Base-by-base conservation (phyloP, 2,888 invertebrate genomes). In the Eupithecia subfuscata region DNA sequence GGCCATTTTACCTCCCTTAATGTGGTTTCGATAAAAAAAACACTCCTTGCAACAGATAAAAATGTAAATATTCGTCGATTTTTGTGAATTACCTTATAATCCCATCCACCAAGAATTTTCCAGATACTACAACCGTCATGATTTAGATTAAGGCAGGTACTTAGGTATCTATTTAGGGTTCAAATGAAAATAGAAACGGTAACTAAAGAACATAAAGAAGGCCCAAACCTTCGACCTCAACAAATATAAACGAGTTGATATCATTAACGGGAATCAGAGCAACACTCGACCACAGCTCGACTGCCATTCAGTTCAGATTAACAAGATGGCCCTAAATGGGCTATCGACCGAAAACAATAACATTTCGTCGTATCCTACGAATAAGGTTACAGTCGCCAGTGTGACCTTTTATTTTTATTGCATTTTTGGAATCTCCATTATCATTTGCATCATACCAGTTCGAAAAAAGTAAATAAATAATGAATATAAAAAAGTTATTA, bases 281-380 rank as follows among this genome's bases (percentile, higher is more conserved):
- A 76, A 79, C 79, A 81, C 78, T 82, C 80, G 69, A 83, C 78
- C 60, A 60, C 60, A 60, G 11, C 25, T 60, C 60, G 25, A 60
- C 60, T 69, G 63, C 75, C 77, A 75, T 77, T 80, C 79, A 82
- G 82, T 77, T 80, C 79, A 82, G 82, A 82, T 85, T 85, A 85
- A 84, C 82, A 85, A 84, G 83, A 85, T 82, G 84, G 79, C 82
- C 79, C 83, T 74, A 70, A 86, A 87, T 80, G 81, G 84, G 81
- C 86, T 85, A 87, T 85, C 82, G 83, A 81, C 81, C 80, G 81
- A 86, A 83, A 88, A 88, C 88, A 89, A 87, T 86, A 88, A 89
- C 86, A 85, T 85, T 87, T n/a, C n/a, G n/a, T n/a, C n/a, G n/a
- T n/a, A n/a, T n/a, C n/a, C n/a, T n/a, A n/a, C n/a, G n/a, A n/a